Evolutionary conservation across 2,113 vertebrate genomes (phyloP), one percentile per base, ranked within the genome.

Genomic region (Neolamprologus kungweensis): DNA sequence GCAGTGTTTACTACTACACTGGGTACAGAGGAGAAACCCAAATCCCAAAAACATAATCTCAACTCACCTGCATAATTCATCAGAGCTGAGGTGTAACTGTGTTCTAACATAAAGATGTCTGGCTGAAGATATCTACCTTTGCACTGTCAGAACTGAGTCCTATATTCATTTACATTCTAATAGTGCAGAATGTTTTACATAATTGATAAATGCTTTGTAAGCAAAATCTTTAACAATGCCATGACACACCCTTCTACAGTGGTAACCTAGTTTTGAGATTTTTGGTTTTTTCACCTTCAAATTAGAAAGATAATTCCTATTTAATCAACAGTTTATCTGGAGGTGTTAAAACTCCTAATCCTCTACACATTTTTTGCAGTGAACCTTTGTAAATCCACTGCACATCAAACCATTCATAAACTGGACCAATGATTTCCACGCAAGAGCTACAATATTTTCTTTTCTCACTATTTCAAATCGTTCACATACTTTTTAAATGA

Each of bases 1-100:
- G 93, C 92, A 95, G 92, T 93, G 89, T 94, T 95, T 95, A 95
- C 90, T 89, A 93, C 92, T 63, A 90, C 86, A 91, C 83, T 23
- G 42, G 21, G 9, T 37, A 81, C 82, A 79, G 37, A 60, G 23
- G 40, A 87, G 50, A 81, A 84, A 89, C 55, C 71, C 79, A 90
- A 85, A 89, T 82, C 87, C 85, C 73, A 40, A 89, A 94, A 94
- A 88, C 47, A 55, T 90, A 85, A 92, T 95, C 87, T 26, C 68
- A 75, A 47, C 87, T 40, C 21, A 57, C 35, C 51, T 93, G 80
- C 88, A 94, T 95, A 87, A 95, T 95, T 94, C 42, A 95, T 93
- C 58, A 54, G 55, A 88, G 68, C 83, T 23, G 91, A 86, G 85
- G 54, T 88, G 86, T 35, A 85, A 71, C 58, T 75, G 9, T 45